Evolutionary conservation across 2,888 invertebrate genomes (phyloP).

Genomic region (Phlogophora meticulosa): DNA sequence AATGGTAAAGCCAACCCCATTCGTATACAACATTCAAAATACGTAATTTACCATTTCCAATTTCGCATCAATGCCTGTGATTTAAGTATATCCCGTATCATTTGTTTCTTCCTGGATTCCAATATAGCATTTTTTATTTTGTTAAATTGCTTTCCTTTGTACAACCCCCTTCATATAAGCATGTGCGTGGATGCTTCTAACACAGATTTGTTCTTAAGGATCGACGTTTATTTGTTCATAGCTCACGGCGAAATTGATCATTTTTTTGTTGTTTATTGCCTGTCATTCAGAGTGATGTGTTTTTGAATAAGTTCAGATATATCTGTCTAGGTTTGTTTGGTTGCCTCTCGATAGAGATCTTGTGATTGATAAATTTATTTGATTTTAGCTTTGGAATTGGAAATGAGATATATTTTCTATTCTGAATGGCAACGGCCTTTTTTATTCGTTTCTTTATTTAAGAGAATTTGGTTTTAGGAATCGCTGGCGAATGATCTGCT

Average conservation of each 20-base stretch:
- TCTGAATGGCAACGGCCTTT: neutral
- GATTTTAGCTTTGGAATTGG: constrained; percentile 13
- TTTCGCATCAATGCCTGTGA: constrained; percentile 87
- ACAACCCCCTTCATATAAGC: constrained; percentile 83
- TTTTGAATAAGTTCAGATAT: constrained; percentile 46
- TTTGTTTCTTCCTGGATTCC: constrained; percentile 85
- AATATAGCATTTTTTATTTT: constrained; percentile 88
- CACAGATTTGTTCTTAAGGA: constrained; percentile 89
- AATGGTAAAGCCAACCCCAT: constrained; percentile 48
- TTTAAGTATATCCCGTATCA: constrained; percentile 90
- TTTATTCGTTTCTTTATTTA: neutral
- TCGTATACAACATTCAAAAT: constrained; percentile 60
- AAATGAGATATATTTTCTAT: constrained; percentile 1
- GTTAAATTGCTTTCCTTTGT: constrained; percentile 90
- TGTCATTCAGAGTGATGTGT: constrained; percentile 31
- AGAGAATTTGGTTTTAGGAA: too few relatives aligned
- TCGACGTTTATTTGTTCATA: constrained; percentile 87
- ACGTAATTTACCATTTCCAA: constrained; percentile 78
- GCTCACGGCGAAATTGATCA: constrained; percentile 86
- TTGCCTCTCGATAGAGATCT: constrained; percentile 27
- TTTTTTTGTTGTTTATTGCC: constrained; percentile 70
- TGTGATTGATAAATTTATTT: constrained; percentile 36
- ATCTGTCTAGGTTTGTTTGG: constrained; percentile 24
- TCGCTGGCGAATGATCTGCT: too few relatives aligned
- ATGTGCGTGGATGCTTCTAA: constrained; percentile 81